These are phyloP conservation scores for Diachasma alloeum DNA, from an alignment of 1,140 invertebrate species.

Conservation along the genomic window DNA sequence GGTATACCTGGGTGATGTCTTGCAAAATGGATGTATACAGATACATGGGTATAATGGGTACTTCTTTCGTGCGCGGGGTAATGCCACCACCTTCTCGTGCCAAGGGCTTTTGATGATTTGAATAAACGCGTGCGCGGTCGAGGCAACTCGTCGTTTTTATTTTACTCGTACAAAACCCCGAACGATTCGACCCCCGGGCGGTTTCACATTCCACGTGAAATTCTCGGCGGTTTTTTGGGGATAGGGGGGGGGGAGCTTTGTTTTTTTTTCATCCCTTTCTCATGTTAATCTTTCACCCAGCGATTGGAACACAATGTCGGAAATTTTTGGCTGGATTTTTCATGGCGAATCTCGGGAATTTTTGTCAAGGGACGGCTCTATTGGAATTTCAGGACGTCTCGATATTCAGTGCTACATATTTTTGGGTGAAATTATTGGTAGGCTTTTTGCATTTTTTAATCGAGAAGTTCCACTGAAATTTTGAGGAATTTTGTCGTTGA, in stretches of 20 bases:
- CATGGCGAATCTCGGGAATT: too few species aligned
- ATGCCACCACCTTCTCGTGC: neutral
- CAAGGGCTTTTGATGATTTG: slow-evolving; percentile 15
- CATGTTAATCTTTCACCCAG: neutral
- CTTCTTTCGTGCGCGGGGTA: neutral
- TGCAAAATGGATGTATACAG: neutral
- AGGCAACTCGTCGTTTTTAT: slow-evolving; percentile 6
- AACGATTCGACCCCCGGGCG: slow-evolving; percentile 10
- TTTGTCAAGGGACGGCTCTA: too few species aligned
- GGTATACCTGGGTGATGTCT: neutral
- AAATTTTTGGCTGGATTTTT: too few species aligned
- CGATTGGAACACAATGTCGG: neutral
- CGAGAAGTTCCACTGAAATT: too few species aligned
- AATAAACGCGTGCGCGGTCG: slow-evolving; percentile 28
- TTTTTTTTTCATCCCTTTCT: neutral
- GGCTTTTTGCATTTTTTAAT: too few species aligned
- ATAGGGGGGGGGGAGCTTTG: neutral
- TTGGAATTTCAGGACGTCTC: too few species aligned
- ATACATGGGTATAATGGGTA: neutral
- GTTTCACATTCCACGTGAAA: slow-evolving; percentile 21
- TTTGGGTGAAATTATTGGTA: too few species aligned
- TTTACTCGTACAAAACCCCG: slow-evolving; percentile 6
- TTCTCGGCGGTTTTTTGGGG: neutral
- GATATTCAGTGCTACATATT: too few species aligned
- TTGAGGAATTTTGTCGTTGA: too few species aligned